A percentile compares a stretch with the other conserved stretches of the same genome.
These are phyloP conservation scores for Toxotes jaculatrix DNA, from an alignment of 2,113 vertebrate species.

Conservation along the genomic window DNA sequence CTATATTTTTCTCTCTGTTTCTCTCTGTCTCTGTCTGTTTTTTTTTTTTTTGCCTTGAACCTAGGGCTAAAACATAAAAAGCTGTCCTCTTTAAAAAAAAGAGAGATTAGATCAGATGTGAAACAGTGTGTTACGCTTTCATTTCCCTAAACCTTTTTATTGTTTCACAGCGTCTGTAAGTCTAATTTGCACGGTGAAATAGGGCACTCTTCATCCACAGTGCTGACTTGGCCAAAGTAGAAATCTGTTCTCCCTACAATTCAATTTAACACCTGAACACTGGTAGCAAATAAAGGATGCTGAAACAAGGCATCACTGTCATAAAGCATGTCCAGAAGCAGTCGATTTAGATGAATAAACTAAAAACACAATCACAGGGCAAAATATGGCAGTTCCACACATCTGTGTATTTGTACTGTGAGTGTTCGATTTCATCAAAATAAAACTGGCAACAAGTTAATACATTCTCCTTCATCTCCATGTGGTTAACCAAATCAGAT, in stretches of 20 bases:
- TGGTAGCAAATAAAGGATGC: neutral
- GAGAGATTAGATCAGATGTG: constrained; percentile 7
- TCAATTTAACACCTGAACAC: neutral
- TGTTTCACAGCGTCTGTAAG: neutral
- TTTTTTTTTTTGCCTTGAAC: neutral
- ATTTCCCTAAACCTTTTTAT: constrained; percentile 9
- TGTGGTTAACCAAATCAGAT: neutral
- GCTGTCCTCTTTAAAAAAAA: constrained; percentile 6
- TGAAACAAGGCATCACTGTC: constrained; percentile 4
- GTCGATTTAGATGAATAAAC: neutral
- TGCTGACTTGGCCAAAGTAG: constrained; percentile 12
- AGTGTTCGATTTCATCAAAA: no score
- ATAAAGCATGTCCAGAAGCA: neutral
- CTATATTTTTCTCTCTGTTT: constrained; percentile 16
- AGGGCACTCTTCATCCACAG: neutral
- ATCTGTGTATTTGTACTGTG: neutral
- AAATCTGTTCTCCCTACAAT: neutral
- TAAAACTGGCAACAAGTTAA: neutral
- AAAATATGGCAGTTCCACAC: neutral
- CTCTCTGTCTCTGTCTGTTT: neutral
- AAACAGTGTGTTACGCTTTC: neutral
- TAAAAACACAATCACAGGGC: neutral
- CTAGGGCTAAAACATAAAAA: constrained; percentile 2
- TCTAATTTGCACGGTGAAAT: constrained; percentile 15
- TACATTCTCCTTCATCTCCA: neutral